phyloP scores from a whole-genome alignment of 2,888 invertebrate species.

The Dolichopus griseipennis region DNA sequence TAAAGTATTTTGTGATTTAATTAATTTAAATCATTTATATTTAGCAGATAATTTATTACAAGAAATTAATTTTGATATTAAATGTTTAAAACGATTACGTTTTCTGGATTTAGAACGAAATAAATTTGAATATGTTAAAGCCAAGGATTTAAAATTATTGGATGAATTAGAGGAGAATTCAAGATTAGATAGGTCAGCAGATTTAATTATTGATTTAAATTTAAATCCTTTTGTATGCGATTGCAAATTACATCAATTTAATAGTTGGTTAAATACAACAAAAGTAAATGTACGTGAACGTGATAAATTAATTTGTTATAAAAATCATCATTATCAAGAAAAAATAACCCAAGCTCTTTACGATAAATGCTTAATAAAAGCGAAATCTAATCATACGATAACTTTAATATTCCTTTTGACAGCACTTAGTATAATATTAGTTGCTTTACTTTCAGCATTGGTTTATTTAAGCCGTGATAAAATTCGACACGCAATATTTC shows the following conservation, averaged over 20 bases:
- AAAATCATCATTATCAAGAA: conserved; percentile 24
- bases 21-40: conserved; percentile 57
- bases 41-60: conserved; percentile 57
- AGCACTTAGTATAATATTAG: conserved; percentile 48
- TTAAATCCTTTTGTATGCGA: conserved; percentile 64
- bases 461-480: conserved; percentile 54
- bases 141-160: conserved; percentile 49
- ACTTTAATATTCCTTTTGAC: conserved; percentile 45
- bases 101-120: conserved; percentile 63
- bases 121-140: conserved; percentile 50
- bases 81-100: conserved; percentile 55
- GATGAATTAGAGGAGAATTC: conserved; percentile 47
- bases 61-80: conserved; percentile 55
- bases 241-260: conserved; percentile 52
- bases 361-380: conserved; percentile 32
- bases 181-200: conserved; percentile 35
- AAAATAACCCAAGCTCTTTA: conserved; percentile 34
- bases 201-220: conserved; percentile 53
- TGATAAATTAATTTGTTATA: conserved; percentile 48
- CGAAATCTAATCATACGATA: conserved; percentile 38
- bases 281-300: conserved; percentile 52
- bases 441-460: conserved; percentile 49
- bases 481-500: conserved; percentile 50
- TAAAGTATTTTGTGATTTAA: conserved; percentile 61
- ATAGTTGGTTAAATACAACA: conserved; percentile 55